Base-by-base conservation (phyloP, 2,888 invertebrate species). In the Taenaris catops region DNA sequence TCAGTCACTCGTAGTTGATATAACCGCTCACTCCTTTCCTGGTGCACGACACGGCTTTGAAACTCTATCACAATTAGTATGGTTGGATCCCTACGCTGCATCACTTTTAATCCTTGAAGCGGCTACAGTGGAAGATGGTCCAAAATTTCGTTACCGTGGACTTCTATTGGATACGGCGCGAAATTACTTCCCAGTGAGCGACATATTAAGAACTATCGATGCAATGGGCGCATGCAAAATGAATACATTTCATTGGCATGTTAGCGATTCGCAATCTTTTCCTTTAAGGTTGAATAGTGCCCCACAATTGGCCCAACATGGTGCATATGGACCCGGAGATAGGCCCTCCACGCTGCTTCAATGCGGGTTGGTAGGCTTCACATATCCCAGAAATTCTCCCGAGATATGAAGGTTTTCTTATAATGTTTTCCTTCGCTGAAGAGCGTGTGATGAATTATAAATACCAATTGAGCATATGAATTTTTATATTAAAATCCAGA, bases 201-300 rank as follows among this genome's bases (percentile, higher is more conserved):
- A 92, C 29, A 87, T 95, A 19, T 90, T 93, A 53, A 88, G 92
- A 5, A 92, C 94, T 4, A 80, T 98, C 57, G 92, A 95, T 39
- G 96, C 94, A 1, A 97, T 98, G 97, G 92, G 94, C 0, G 91
- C 94, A 25, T 92, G 92, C 54, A 98, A 98, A 73, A 71, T 97
- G 47, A 98, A 98, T 76, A 94, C 95, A 1, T 94, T 98, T 61
- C 97, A 98, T 62, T 97, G 97, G 97, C 95, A 96, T 59, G 88
- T 94, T 14, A 93, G 93, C 2, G 98, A 98, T 69, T 95, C 96
- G 6, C 96, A 97, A 68, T 96, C 96, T 48, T 97, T 97, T 73
- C 97, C 98, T 0, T 92, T 95, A 65, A 91, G 92, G 44, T 90
- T 95, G 2, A 90, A 91, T 10, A 88, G 90, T 44, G 92, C 91